These are phyloP conservation scores for Colostygia pectinataria DNA, from an alignment of 2,888 invertebrate genomes.

Conservation along the genomic window DNA sequence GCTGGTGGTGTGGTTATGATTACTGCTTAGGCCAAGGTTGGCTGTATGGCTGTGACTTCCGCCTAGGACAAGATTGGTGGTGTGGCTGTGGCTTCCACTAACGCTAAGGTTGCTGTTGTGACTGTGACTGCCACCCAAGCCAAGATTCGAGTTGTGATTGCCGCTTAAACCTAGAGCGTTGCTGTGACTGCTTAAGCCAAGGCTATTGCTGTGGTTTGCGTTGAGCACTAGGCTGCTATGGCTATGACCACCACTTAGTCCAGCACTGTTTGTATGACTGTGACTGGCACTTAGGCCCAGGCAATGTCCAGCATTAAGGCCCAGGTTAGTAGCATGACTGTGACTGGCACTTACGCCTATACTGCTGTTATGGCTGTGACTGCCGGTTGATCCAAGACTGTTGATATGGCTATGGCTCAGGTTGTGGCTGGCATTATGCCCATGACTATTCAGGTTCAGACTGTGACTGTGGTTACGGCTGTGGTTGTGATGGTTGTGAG, in stretches of 20 bases:
- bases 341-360: conserved; percentile 26
- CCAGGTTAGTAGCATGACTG: conserved; percentile 12
- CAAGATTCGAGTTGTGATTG: background rate
- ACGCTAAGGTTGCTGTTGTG: conserved; percentile 2
- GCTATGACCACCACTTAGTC: background rate
- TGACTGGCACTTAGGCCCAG: conserved; percentile 7
- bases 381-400: conserved; percentile 2
- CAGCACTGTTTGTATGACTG: conserved; percentile 2
- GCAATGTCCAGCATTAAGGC: conserved; percentile 4
- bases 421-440: conserved; percentile 14
- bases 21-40: conserved; percentile 4
- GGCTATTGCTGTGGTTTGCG: background rate
- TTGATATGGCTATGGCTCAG: conserved; percentile 4
- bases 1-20: conserved; percentile 10
- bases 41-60: conserved; percentile 7
- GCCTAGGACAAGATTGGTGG: conserved; percentile 1
- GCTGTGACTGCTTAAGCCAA: background rate
- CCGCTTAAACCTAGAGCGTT: too few relatives aligned
- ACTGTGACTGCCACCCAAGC: conserved; percentile 8
- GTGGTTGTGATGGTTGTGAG: conserved; percentile 27
- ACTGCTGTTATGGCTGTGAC: conserved; percentile 15
- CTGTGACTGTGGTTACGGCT: conserved; percentile 24
- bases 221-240: background rate
- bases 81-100: conserved; percentile 1
- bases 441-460: conserved; percentile 25